phyloP scores from a whole-genome alignment of 2,113 vertebrate genomes.

The Centropus unirufus region DNA sequence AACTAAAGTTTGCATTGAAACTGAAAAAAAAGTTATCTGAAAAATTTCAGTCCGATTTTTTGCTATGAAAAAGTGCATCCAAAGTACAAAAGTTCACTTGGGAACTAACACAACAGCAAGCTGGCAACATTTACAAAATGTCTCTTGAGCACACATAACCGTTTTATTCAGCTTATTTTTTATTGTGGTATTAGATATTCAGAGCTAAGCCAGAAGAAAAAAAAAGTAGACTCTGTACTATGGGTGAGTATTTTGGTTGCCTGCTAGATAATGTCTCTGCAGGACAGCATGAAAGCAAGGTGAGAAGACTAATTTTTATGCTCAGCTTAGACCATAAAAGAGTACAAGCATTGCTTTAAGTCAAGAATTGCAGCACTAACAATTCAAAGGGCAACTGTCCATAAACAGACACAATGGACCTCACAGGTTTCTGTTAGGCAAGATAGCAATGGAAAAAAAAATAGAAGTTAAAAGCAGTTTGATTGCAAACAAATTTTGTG shows the following conservation, averaged over 20 bases:
- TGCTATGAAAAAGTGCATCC: not conserved
- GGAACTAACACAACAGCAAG: not conserved
- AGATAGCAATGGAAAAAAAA: not conserved
- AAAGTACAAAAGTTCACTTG: not conserved
- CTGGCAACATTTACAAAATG: not conserved
- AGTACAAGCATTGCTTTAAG: not conserved
- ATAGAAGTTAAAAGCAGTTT: not conserved
- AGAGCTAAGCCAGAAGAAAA: not conserved
- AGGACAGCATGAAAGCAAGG: not conserved
- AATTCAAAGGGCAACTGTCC: not conserved
- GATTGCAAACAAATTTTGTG: slow-evolving; percentile 29
- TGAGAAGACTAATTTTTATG: not conserved
- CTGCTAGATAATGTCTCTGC: not conserved
- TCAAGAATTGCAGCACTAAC: not conserved
- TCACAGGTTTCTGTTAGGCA: not conserved
- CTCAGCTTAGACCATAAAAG: not conserved
- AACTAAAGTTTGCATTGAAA: not conserved
- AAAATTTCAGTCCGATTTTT: not conserved
- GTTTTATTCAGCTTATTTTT: not conserved
- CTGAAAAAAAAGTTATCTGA: not conserved
- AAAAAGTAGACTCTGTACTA: not conserved
- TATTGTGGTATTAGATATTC: not conserved
- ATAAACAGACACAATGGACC: not conserved
- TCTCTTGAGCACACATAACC: not conserved
- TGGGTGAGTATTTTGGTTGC: not conserved